A percentile compares a stretch with the other conserved stretches of the same genome.
phyloP scores from a whole-genome alignment of 2,797 vertebrate genomes.

The Pseudocheirus occidentalis region DNA sequence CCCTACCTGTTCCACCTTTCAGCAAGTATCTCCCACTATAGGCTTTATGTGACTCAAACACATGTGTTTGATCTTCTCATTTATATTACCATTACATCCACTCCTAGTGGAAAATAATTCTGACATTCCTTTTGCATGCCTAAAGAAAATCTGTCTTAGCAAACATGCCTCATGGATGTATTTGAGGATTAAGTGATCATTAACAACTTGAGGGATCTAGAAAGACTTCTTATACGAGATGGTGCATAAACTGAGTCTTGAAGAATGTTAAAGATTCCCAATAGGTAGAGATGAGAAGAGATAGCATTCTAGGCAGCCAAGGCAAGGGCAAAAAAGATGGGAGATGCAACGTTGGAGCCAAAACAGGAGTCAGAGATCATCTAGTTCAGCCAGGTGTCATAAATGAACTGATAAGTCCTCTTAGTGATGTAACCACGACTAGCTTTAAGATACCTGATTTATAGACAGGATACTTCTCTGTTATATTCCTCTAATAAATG shows the following conservation, averaged over 20 bases:
- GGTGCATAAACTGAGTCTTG: background rate
- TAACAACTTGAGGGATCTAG: background rate
- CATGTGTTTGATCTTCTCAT: no score
- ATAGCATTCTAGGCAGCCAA: background rate
- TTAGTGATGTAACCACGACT: background rate
- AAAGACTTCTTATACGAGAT: background rate
- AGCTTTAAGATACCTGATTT: background rate
- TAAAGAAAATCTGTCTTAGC: background rate
- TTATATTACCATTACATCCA: background rate
- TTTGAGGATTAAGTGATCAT: background rate
- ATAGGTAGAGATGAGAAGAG: background rate
- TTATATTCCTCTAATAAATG: background rate
- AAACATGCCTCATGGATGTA: background rate
- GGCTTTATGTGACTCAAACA: no score
- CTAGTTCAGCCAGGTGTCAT: background rate
- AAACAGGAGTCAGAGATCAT: background rate
- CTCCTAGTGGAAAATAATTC: background rate
- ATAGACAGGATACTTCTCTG: background rate
- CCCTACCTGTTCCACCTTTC: no score
- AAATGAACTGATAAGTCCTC: background rate
- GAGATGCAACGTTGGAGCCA: background rate
- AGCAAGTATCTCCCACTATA: no score
- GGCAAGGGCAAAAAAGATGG: background rate
- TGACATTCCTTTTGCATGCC: background rate
- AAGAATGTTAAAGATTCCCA: background rate